These are phyloP conservation scores for Chaetops frenatus DNA, from an alignment of 2,113 vertebrate genomes.

Conservation along the genomic window DNA sequence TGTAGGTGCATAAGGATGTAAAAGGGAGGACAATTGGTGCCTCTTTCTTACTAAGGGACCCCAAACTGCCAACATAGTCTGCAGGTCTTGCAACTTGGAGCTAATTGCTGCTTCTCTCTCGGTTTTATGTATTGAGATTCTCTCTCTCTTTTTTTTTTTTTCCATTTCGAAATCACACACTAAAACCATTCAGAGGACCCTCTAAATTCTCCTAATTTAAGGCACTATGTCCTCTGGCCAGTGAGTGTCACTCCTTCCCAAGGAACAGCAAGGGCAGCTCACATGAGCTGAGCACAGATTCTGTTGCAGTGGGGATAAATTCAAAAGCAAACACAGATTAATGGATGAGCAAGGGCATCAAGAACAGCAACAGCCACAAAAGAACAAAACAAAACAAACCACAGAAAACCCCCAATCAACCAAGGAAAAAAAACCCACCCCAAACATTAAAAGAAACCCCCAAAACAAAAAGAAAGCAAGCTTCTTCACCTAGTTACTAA, in stretches of 20 bases:
- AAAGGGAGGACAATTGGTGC: neutral
- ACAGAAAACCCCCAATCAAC: neutral
- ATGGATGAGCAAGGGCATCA: neutral
- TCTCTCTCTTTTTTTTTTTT: neutral
- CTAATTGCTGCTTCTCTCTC: neutral
- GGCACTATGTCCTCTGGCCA: neutral
- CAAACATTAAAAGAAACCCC: neutral
- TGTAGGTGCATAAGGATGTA: neutral
- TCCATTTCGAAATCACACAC: neutral
- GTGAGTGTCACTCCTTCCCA: neutral
- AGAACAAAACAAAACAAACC: neutral
- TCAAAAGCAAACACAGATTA: neutral
- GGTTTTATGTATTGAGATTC: neutral
- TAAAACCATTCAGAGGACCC: neutral
- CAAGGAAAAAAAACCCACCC: neutral
- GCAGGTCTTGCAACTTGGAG: neutral
- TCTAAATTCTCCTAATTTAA: neutral
- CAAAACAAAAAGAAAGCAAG: neutral
- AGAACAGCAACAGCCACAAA: neutral
- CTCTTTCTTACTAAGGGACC: neutral
- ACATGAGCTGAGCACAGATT: neutral
- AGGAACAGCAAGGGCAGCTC: neutral
- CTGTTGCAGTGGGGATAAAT: neutral
- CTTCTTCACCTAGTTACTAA: neutral
- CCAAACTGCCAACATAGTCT: neutral